Evolutionary conservation across 2,888 invertebrate species (phyloP), one percentile per base, ranked within the genome.

Genomic region (Mellilla xanthometata): DNA sequence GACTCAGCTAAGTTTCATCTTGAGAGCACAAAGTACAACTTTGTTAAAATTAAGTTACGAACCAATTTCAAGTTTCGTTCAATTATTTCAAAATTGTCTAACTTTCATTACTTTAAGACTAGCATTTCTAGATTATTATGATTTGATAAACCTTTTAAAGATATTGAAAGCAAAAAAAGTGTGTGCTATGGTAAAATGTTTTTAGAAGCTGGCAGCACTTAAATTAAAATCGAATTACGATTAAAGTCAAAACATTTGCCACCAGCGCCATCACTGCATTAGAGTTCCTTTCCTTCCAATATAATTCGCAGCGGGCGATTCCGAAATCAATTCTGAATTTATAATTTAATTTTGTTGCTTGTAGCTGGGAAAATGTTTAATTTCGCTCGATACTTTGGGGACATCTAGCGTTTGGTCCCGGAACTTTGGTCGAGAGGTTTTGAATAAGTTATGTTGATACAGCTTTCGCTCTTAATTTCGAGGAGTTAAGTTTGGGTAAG

Each of bases 271-370:
- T 28, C 34, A 52, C 40, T 45, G 41, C 31, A 51, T 43, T 47
- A 39, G 33, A 47, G 45, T 39, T 38, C 52, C 52, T 50, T 48
- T 46, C 41, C n/a, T n/a, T n/a, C 65, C 61, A 58, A 71, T 72
- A 72, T 74, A 71, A 62, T 68, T 72, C 71, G 52, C 73, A 68
- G 66, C 68, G 66, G 73, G 68, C 60, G 69, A 65, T 68, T 60
- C 56, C 54, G 58, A 62, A 75, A 78, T 80, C 74, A 72, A 81
- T 82, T 80, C 66, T 64, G 76, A 78, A 82, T 81, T 78, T 64
- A 75, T 78, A 78, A 81, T 78, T 81, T 77, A 79, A 82, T 83
- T 77, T 78, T 62, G 68, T 63, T 52, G 63, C 64, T 49, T 43
- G 43, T 34, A 43, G 36, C 43, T 38, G 36, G n/a, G 43, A 62